Evolutionary conservation across 2,888 invertebrate genomes (phyloP), one percentile per base, ranked within the genome.

Genomic region (Octonoba sinensis): DNA sequence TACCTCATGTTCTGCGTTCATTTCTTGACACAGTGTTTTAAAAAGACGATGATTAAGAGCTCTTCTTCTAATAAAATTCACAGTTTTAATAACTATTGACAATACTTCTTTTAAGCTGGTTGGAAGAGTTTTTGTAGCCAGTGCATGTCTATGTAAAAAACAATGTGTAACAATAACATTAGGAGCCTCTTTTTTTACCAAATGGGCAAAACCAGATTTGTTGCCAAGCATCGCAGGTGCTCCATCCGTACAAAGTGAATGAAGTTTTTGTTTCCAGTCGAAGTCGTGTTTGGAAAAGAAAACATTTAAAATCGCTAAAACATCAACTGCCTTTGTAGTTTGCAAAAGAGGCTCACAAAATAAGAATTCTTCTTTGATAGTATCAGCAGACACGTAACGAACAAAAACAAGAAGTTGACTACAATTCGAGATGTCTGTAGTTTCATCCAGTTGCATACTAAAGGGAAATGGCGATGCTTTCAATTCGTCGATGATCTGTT

Each of bases 341-440:
- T 59, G 64, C 65, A 49, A 78, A 71, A 78, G 72, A 72, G 71
- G 56, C 59, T 73, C 59, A 67, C 79, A 79, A 73, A 72, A 79
- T 66, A 72, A 66, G 60, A 79, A 79, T 79, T 79, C 79, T 71
- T 78, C 66, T 72, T 72, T 79, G 72, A 79, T 72, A 65, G 66
- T 64, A 66, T 79, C 67, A 67, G 66, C 66, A 67, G 57, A 65
- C 79, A 66, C 72, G 67, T 79, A 79, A 65, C 46, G 66, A 72
- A 79, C 72, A 72, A 79, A 79, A 79, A 72, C 54, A 56, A 72
- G 59, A 60, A 78, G 77, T 66, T 77, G 62, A 70, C 66, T 62
- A 77, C 24, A 66, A 69, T 77, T 70, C 64, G 49, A 72, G 54
- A 72, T 72, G 51, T 66, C 60, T 90, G 91, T 85, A 90, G 90